Evolutionary conservation across 2,113 vertebrate genomes (phyloP), one percentile per base, ranked within the genome.

Genomic region (Chamaea fasciata): DNA sequence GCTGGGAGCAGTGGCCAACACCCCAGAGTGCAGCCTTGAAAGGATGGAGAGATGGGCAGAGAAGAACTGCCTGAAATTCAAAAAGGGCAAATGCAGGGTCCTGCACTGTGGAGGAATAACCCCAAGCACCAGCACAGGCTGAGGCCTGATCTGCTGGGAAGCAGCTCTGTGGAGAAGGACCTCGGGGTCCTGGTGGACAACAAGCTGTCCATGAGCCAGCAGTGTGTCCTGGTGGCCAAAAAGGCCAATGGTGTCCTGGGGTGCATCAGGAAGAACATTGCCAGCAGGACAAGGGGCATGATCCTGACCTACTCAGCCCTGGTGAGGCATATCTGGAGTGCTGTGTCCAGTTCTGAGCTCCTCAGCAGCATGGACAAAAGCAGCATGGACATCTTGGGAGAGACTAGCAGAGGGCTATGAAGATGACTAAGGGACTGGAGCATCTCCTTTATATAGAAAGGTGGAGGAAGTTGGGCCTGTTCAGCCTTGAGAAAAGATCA

Each of bases 211-310:
- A 17, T 21, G 33, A 67, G 3, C 22, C 8, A 67, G 60, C 8
- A 82, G 44, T 11, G 44, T 37, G 18, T 0, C 18, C 59, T 39
- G 39, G 37, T 16, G 33, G 28, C 28, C 44, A 74, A 16, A 18
- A 44, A 52, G 2, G 44, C 4, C 35, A 65, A 3, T 11, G 44
- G 4, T 39, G 39, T 21, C 23, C 5, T n/a, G 28, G 23, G 28
- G 5, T 18, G 7, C 46, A 47, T 15, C 2, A 14, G 24, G 28
- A 67, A 59, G 2, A 81, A 4, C 17, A 21, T 0, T 42, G 26
- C 16, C 77, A 74, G 52, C 18, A 59, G 52, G 15, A 0, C 2
- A 2, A 3, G 15, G 7, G 2, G 2, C 2, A 2, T 37, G 27
- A 89, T 39, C 23, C 23, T 33, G 15, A 1, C 33, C 33, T 39